phyloP scores from a whole-genome alignment of 92 coral and sea anemone species.

The Phymanthus crucifer region DNA sequence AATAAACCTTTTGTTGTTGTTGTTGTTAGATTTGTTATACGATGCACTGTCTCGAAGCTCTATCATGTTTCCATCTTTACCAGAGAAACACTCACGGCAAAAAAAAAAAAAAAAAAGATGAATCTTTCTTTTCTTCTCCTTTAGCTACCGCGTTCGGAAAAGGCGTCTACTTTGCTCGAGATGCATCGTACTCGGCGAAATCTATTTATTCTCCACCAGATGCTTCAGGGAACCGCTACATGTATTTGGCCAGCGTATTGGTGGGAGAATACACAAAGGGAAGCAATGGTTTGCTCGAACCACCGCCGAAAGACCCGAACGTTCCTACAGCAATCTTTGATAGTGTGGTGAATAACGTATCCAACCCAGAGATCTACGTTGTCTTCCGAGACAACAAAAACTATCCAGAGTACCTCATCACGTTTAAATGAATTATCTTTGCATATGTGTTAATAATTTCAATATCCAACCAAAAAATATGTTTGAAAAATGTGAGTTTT shows the following conservation, averaged over 20 bases:
- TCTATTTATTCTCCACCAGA: constrained; percentile 56
- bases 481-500: too few relatives aligned
- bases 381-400: constrained; percentile 66
- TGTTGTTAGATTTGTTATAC: too few relatives aligned
- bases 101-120: too few relatives aligned
- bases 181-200: constrained; percentile 51
- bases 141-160: constrained; percentile 45
- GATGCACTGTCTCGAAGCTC: too few relatives aligned
- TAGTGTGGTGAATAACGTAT: constrained; percentile 35
- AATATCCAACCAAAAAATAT: too few relatives aligned
- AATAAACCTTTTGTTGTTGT: too few relatives aligned
- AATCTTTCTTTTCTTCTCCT: neutral
- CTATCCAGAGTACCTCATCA: constrained; percentile 73
- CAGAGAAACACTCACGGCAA: too few relatives aligned
- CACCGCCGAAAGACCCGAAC: constrained; percentile 45
- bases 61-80: too few relatives aligned
- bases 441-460: too few relatives aligned
- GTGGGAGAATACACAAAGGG: constrained; percentile 75
- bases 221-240: too few relatives aligned
- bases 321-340: constrained; percentile 51
- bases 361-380: constrained; percentile 52
- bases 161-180: constrained; percentile 74
- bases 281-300: constrained; percentile 29
- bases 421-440: too few relatives aligned
- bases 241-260: too few relatives aligned